These are phyloP conservation scores for Zalophus californianus DNA, from an alignment of 2,797 vertebrate species.

Conservation along the genomic window DNA sequence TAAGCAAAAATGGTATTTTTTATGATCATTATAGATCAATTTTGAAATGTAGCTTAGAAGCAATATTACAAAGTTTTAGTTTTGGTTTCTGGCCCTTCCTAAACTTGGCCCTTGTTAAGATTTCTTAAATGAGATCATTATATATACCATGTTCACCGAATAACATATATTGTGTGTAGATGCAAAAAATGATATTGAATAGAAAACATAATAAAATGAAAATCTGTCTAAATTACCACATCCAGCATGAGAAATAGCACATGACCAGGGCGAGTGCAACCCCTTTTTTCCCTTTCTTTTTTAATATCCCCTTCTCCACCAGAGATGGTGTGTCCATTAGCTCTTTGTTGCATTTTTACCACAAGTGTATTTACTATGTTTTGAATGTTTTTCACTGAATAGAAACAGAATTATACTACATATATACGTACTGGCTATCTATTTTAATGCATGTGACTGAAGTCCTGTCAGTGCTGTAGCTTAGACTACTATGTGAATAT, in stretches of 20 bases:
- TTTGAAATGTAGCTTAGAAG: constrained; percentile 55
- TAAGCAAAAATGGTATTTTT: neutral
- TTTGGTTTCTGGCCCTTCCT: constrained; percentile 23
- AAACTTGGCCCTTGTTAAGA: neutral
- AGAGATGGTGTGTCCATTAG: neutral
- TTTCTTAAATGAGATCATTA: neutral
- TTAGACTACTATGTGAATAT: neutral
- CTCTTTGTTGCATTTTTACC: neutral
- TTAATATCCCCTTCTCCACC: neutral
- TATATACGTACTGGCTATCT: neutral
- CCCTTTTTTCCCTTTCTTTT: neutral
- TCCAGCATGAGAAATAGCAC: neutral
- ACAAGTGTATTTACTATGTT: neutral
- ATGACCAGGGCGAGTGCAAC: neutral
- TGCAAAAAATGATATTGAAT: neutral
- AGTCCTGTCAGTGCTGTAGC: neutral
- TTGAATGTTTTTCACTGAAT: constrained; percentile 20
- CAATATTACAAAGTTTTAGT: neutral
- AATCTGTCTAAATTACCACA: neutral
- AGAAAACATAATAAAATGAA: neutral
- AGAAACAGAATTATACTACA: neutral
- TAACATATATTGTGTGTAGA: neutral
- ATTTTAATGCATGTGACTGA: neutral
- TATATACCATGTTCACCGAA: neutral
- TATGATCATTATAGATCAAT: neutral